Evolutionary conservation across 2,113 vertebrate genomes (phyloP), one percentile per base, ranked within the genome.

Genomic region (Gasterosteus aculeatus): DNA sequence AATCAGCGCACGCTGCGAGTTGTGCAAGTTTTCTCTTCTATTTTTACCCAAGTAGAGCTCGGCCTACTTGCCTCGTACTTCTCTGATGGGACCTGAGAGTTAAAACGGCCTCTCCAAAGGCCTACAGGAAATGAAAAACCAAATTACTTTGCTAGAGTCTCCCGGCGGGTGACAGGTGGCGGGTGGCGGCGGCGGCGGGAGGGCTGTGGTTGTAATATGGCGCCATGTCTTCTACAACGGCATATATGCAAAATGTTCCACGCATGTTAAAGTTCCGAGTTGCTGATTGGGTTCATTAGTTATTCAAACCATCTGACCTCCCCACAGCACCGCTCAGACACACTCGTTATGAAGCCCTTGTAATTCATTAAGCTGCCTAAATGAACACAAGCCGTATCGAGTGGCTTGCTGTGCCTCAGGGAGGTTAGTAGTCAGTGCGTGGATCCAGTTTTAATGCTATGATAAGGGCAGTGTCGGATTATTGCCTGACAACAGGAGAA

Each of bases 61-160:
- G 93, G 87, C 94, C 93, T 93, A 93, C 87, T 94, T 94, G 85
- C 63, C 41, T 67, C 66, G 61, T 83, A 82, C 78, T 75, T 83
- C 78, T 75, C 91, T 77, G 76, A 86, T 92, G 93, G 91, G 93
- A 93, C 88, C 72, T 71, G 88, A 81, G 80, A 91, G 79, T 88
- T 92, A 90, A 86, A 92, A 87, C 87, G 57, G 90, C 88, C 86
- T 92, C 93, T 89, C 81, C 67, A 85, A 88, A 90, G 89, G 86
- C 89, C 93, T 88, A 91, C 85, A 93, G 91, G 90, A 94, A 93
- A 94, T 93, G 87, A 86, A 93, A 92, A 94, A 91, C 80, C 85
- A 92, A 95, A 95, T 94, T 86, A 91, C 89, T 92, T 89, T 90
- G 89, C 89, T 87, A 69, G 76, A 87, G 80, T 80, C 72, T 88